These are phyloP conservation scores for Penaeus monodon DNA, from an alignment of 2,888 invertebrate species.

Conservation along the genomic window DNA sequence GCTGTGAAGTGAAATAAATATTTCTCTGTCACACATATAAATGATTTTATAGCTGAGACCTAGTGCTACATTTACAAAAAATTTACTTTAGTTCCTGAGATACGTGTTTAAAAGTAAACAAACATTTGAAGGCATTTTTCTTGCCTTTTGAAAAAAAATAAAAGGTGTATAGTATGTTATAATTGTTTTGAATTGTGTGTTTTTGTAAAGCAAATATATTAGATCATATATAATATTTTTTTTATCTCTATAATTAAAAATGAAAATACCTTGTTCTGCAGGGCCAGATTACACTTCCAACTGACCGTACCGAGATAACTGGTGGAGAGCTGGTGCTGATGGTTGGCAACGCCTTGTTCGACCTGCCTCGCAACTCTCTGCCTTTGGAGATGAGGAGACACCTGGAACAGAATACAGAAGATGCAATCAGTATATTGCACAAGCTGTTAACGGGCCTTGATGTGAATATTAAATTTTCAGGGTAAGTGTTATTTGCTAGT, in stretches of 20 bases:
- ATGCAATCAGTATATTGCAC: conserved; percentile 73
- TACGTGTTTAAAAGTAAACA: too few species aligned
- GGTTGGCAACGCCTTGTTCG: conserved; percentile 72
- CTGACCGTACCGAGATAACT: conserved; percentile 71
- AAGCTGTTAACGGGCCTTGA: conserved; percentile 74
- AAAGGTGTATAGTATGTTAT: too few species aligned
- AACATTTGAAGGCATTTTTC: too few species aligned
- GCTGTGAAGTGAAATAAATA: too few species aligned
- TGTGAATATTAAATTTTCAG: conserved; percentile 74
- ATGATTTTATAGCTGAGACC: too few species aligned
- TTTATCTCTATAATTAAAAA: background rate
- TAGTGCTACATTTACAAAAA: too few species aligned
- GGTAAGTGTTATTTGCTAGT: conserved; percentile 66
- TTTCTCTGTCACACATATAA: too few species aligned
- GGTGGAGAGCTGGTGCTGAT: conserved; percentile 72
- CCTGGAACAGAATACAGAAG: conserved; percentile 74
- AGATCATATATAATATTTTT: too few species aligned
- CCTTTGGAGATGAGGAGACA: conserved; percentile 70
- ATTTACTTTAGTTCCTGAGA: too few species aligned
- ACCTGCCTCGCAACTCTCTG: conserved; percentile 69
- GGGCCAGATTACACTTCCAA: conserved; percentile 63
- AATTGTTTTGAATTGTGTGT: too few species aligned
- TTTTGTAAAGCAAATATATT: too few species aligned
- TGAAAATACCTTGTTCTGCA: conserved; percentile 9
- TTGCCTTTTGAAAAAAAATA: too few species aligned